These are phyloP conservation scores for Tarsius wallacei DNA, from an alignment of 2,797 vertebrate species.

Conservation along the genomic window DNA sequence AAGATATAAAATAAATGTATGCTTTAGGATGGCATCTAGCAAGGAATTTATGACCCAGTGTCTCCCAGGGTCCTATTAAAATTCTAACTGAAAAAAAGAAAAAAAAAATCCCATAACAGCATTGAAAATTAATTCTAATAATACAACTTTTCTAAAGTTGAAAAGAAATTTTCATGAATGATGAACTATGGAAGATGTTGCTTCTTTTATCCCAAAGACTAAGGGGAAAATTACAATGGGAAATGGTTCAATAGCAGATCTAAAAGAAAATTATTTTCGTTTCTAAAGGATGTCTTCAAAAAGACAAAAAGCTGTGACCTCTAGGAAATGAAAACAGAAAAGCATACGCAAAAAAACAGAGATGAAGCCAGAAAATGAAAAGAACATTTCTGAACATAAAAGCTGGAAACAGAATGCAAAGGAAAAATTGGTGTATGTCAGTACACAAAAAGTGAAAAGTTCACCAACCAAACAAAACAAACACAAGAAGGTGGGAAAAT, in stretches of 20 bases:
- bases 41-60: background rate
- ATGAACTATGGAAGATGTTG: background rate
- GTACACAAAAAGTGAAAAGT: background rate
- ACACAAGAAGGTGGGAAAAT: background rate
- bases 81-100: background rate
- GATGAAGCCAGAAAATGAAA: slow-evolving; percentile 48
- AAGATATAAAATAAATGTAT: background rate
- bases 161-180: slow-evolving; percentile 53
- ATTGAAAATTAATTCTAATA: slow-evolving; percentile 41
- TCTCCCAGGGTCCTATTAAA: background rate
- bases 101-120: background rate
- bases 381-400: slow-evolving; percentile 56
- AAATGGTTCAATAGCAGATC: slow-evolving; percentile 39
- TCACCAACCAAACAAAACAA: slow-evolving; percentile 50
- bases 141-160: slow-evolving; percentile 18
- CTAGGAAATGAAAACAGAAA: slow-evolving; percentile 62
- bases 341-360: slow-evolving; percentile 32
- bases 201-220: slow-evolving; percentile 52
- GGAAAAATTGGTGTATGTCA: slow-evolving; percentile 10
- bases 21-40: background rate
- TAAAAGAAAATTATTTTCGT: slow-evolving; percentile 54
- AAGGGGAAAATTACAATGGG: background rate
- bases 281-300: slow-evolving; percentile 77
- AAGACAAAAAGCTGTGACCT: slow-evolving; percentile 10
- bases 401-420: slow-evolving; percentile 29